A percentile compares a stretch with the other conserved stretches of the same genome.
phyloP scores from a whole-genome alignment of 2,888 invertebrate genomes.

The Agrotis exclamationis region DNA sequence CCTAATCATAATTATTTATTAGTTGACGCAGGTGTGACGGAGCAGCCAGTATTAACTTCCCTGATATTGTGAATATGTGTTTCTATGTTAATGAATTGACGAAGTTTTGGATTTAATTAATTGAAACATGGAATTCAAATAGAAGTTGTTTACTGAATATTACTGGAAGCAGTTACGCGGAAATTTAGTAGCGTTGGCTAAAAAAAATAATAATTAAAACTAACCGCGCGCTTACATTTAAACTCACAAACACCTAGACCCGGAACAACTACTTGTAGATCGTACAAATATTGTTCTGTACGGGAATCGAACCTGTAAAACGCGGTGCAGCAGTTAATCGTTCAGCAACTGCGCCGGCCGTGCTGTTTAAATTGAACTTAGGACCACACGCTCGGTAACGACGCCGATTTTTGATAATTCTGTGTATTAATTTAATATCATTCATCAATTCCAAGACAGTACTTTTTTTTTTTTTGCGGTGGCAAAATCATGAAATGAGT shows the following conservation, averaged over 20 bases:
- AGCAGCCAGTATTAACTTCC: constrained; percentile 43
- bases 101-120: constrained; percentile 36
- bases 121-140: constrained; percentile 13
- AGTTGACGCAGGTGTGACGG: constrained; percentile 43
- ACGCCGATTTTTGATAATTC: not conserved
- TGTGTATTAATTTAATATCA: constrained; percentile 14
- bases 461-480: too few relatives aligned
- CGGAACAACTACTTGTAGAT: too few relatives aligned
- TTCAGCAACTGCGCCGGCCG: too few relatives aligned
- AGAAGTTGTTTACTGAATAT: not conserved
- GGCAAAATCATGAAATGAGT: too few relatives aligned
- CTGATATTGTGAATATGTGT: constrained; percentile 19
- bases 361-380: too few relatives aligned
- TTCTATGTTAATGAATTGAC: constrained; percentile 22
- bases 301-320: too few relatives aligned
- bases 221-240: too few relatives aligned
- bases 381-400: not conserved
- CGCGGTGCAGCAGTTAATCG: too few relatives aligned
- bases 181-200: too few relatives aligned
- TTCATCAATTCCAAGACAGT: constrained; percentile 24
- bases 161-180: not conserved
- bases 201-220: too few relatives aligned
- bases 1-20: constrained; percentile 31
- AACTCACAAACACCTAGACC: too few relatives aligned
- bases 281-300: too few relatives aligned